phyloP scores from a whole-genome alignment of 2,797 vertebrate species.

The Cygnus olor region DNA sequence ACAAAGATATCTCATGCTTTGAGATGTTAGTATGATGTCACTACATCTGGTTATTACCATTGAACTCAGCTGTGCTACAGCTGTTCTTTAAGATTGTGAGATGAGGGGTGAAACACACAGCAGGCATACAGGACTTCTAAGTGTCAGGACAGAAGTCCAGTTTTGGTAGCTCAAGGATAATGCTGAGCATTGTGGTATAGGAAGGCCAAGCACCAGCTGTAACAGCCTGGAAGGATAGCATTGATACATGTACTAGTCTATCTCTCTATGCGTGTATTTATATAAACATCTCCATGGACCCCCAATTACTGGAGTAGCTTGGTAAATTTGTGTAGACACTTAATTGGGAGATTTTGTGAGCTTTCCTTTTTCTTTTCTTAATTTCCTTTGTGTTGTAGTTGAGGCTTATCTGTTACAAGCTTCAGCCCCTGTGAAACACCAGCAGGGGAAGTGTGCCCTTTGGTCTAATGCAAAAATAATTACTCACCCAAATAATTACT shows the following conservation, averaged over 20 bases:
- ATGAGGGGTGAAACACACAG: not conserved
- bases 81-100: not conserved
- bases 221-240: not conserved
- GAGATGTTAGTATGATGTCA: not conserved
- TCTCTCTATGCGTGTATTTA: not conserved
- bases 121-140: not conserved
- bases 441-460: constrained; percentile 19
- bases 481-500: not conserved
- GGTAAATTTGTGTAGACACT: not conserved
- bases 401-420: not conserved
- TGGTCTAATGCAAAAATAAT: not conserved
- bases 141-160: accelerated
- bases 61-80: accelerated
- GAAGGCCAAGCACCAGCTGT: not conserved
- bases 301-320: not conserved
- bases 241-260: not conserved
- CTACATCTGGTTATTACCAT: not conserved
- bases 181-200: not conserved
- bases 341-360: not conserved
- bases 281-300: not conserved
- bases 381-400: not conserved
- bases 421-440: not conserved
- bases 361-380: not conserved
- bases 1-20: not conserved
- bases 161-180: not conserved